Base-by-base conservation (phyloP, 2,113 vertebrate genomes). In the Amphiprion ocellaris region DNA sequence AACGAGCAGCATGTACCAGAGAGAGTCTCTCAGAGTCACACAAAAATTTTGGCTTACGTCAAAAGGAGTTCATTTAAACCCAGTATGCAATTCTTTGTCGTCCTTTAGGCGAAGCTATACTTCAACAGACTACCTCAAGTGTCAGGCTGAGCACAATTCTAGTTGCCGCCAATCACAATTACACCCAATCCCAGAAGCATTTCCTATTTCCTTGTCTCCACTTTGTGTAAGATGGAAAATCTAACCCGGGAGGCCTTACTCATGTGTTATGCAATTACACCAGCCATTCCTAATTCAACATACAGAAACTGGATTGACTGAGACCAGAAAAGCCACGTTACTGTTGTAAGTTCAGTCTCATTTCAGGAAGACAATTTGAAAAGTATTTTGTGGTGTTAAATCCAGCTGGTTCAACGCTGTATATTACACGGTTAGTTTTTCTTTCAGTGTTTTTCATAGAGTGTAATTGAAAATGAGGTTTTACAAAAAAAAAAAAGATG, bases 161-260 rank as follows among this genome's bases (percentile, higher is more conserved):
- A 59, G 88, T 64, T 3, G 33, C 89, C 54, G 90, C 88, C 90
- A 91, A 82, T 92, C 88, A 89, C 90, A 90, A 91, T 94, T 91
- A 92, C 77, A 82, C 74, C 89, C 87, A 86, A 90, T 92, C 92
- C 83, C 63, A 79, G 62, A 77, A 84, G 83, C 87, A 87, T 92
- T 93, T 92, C 83, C 83, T 60, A 87, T 93, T 92, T 94, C 87
- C 86, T 84, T 88, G 87, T 92, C 80, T 90, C 88, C 87, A 90
- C 79, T 93, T 89, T 89, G 87, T 83, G 61, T 75, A 74, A 89
- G 70, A 90, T 86, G 77, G 90, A 91, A 93, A 94, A 86, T 54
- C 81, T 83, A 77, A 89, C 87, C 87, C 83, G 7, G 49, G 80
- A 84, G 87, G 84, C 91, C 76, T 76, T 69, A 71, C 79, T 86